A percentile compares a stretch with the other conserved stretches of the same genome.
phyloP scores from a whole-genome alignment of 2,797 vertebrate genomes.

The Anas acuta region DNA sequence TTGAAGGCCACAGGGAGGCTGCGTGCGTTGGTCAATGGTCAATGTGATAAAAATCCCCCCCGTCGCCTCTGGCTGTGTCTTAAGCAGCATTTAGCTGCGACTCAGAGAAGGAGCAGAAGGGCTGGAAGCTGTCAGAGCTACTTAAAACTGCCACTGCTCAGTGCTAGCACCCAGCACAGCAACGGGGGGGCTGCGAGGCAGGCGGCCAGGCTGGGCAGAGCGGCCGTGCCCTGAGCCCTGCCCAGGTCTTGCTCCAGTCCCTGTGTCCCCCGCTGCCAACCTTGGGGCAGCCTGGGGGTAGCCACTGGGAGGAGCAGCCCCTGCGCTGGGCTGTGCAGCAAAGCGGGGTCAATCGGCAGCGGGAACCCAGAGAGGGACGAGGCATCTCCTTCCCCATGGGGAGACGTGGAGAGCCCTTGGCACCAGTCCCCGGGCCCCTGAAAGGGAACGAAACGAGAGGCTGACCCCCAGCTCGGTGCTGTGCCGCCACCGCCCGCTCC shows the following conservation, averaged over 20 bases:
- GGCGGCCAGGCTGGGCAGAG: background rate
- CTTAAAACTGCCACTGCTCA: background rate
- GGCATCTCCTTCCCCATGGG: background rate
- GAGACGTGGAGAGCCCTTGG: background rate
- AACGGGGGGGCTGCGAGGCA: background rate
- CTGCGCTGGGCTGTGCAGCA: background rate
- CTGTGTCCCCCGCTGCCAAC: accelerated
- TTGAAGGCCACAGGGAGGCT: background rate
- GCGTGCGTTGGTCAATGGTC: background rate
- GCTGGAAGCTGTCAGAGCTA: constrained; percentile 32
- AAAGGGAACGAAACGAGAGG: background rate
- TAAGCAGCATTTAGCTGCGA: background rate
- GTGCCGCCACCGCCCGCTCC: background rate
- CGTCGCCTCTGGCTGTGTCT: background rate
- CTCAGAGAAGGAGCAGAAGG: constrained; percentile 5
- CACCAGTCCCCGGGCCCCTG: too few relatives aligned
- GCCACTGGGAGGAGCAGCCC: background rate
- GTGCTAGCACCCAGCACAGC: background rate
- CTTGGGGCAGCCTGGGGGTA: background rate
- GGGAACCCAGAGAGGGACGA: background rate
- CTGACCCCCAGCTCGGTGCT: accelerated
- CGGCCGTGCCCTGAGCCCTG: accelerated
- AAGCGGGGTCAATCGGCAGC: background rate
- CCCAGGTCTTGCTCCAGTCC: background rate
- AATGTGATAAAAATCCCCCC: background rate